Evolutionary conservation across 2,888 invertebrate genomes (phyloP), one percentile per base, ranked within the genome.

Genomic region (Lampropteryx suffumata): DNA sequence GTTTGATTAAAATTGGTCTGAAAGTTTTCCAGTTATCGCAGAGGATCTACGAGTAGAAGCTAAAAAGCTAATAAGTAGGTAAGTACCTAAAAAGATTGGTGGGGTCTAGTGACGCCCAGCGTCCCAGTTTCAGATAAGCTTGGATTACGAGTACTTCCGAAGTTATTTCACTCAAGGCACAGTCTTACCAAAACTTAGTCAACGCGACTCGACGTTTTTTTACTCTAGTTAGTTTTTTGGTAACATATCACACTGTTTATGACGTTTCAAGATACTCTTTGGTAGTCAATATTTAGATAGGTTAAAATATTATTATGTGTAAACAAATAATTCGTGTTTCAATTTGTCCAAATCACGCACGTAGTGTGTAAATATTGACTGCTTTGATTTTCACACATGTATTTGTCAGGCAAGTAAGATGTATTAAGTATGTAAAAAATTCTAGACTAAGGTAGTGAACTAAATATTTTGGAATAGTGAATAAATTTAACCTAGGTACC

Each of bases 91-190:
- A 58, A 57, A 56, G 42, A 62, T 50, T 49, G 46, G 42, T 41
- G 45, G 50, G 46, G 41, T 44, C 44, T 50, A 48, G 48, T 47
- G 50, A 51, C 55, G 46, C 36, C 61, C 61, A 56, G 50, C 60
- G 59, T 48, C 59, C 59, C 52, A 62, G 62, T 62, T 64, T 60
- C 50, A 63, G 63, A 66, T 67, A 66, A 67, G 61, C 56, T 57
- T 45, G 59, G 64, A 66, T 70, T 64, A 68, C 56, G 57, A 61
- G 46, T 58, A 41, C 32, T 29, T 64, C 57, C 41, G 57, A 55
- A 49, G 43, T 50, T 60, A 62, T 62, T 60, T 61, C 50, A 58
- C 55, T 57, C 44, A 40, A 41, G 53, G 42, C 52, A 35, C 37
- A 43, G 40, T 41, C 36, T 49, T 29, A 40, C 47, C 35, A 48